phyloP scores from a whole-genome alignment of 2,797 vertebrate species.

The Chiroxiphia lanceolata region DNA sequence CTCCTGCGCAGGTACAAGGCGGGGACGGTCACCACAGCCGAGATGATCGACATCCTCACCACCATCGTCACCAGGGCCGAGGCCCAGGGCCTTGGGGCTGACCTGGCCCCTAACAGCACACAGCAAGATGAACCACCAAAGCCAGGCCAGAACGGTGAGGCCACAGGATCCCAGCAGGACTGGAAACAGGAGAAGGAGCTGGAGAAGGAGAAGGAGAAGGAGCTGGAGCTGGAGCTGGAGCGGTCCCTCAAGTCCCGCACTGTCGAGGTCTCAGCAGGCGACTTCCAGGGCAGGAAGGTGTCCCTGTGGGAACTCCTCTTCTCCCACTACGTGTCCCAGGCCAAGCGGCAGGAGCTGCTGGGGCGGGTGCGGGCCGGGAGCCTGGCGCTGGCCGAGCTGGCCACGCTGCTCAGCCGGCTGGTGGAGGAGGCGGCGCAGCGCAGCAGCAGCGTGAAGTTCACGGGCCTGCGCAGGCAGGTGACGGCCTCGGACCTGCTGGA shows the following conservation, averaged over 20 bases:
- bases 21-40: not conserved
- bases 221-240: too few species aligned
- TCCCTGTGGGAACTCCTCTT: conserved; percentile 85
- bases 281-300: conserved; percentile 72
- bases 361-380: conserved; percentile 10
- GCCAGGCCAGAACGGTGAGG: too few species aligned
- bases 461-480: conserved; percentile 65
- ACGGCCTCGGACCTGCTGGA: conserved; percentile 51
- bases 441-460: conserved; percentile 35
- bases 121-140: too few species aligned
- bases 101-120: too few species aligned
- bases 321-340: conserved; percentile 79
- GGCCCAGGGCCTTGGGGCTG: fast-evolving
- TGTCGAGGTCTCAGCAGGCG: conserved; percentile 60
- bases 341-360: conserved; percentile 77
- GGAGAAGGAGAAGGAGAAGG: too few species aligned
- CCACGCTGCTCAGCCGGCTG: not conserved
- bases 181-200: too few species aligned
- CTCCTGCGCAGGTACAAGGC: not conserved
- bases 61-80: not conserved
- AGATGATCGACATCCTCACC: not conserved
- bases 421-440: conserved; percentile 30
- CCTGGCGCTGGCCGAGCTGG: conserved; percentile 19
- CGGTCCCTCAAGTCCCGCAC: not conserved
- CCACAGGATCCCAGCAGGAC: too few species aligned